Base-by-base conservation (phyloP, 2,888 invertebrate genomes). In the Orthosia gothica region DNA sequence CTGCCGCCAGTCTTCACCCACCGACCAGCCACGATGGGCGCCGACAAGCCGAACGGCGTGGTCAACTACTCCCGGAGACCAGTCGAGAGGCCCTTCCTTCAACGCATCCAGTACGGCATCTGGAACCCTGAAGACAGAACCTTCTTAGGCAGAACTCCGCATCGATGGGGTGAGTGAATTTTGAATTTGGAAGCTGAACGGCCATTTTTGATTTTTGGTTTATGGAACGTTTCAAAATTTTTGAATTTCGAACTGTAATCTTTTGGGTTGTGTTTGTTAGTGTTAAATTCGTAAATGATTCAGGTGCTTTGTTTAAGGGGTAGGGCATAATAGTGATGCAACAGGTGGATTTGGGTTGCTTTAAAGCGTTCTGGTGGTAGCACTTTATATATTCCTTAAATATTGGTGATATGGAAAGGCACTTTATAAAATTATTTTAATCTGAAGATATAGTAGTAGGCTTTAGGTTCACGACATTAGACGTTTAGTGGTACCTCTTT, bases 101-200 rank as follows among this genome's bases (percentile, higher is more conserved):
- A 96, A 87, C 90, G 88, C 78, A 85, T 96, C 70, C 90, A 92
- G 82, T 96, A 95, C 67, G 93, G 92, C 50, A 97, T 98, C 84
- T 97, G 97, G 89, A 97, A 98, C 86, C 93, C 97, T 0, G 95
- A 97, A 67, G 97, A 97, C 50, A 97, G 97, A 58, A 97, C 97
- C 26, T 96, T 98, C 76, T 91, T 97, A 77, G 97, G 97, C 4
- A 95, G 98, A 67, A 97, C 97, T 62, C 95, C 96, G 23, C 92
- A 94, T 78, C 95, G 97, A 92, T 98, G 98, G 98, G 97, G 98
- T 98, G 94, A 97, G 97, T 88, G 0, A 0, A 1, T 26, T 67
- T 79, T 79, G 50, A 64, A 64, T 40, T 54, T 67, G 0, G 32
- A 59, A 78, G 15, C 26, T 9, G 3, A 66, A 72, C 55, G 40